Evolutionary conservation across 2,888 invertebrate species (phyloP).

Genomic region (Corbicula japonica): DNA sequence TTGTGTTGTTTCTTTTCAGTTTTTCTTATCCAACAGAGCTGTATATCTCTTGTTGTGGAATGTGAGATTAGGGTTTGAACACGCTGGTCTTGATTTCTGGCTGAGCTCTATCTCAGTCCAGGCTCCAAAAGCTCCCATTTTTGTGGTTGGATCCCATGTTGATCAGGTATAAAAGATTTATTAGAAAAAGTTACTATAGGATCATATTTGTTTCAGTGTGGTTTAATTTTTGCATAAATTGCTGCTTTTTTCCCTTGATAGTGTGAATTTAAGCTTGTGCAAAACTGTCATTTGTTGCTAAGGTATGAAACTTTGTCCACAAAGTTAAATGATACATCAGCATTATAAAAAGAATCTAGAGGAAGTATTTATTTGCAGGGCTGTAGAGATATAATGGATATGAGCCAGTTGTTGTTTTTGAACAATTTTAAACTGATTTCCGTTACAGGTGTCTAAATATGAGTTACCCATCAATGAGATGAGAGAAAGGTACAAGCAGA

Average conservation of each 20-base stretch:
- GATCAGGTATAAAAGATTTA: constrained; percentile 78
- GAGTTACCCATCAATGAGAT: constrained; percentile 81
- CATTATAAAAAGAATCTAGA: too few relatives aligned
- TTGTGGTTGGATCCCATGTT: constrained; percentile 85
- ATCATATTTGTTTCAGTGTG: too few relatives aligned
- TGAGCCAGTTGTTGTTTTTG: not conserved
- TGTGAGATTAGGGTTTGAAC: constrained; percentile 84
- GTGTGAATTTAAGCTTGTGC: too few relatives aligned
- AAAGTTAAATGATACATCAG: too few relatives aligned
- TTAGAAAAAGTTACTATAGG: not conserved
- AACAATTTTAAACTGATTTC: not conserved
- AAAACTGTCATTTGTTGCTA: too few relatives aligned
- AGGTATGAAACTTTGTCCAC: too few relatives aligned
- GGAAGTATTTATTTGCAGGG: too few relatives aligned
- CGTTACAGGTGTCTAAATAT: constrained; percentile 78
- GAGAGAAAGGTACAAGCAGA: constrained; percentile 79
- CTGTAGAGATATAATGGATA: too few relatives aligned
- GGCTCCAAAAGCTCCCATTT: constrained; percentile 85
- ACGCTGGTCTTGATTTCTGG: constrained; percentile 86
- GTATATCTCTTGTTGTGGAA: constrained; percentile 85
- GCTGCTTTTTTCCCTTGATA: too few relatives aligned
- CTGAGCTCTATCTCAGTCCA: constrained; percentile 85
- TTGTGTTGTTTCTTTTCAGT: constrained; percentile 69
- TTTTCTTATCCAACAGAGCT: constrained; percentile 85
- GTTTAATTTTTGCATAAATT: too few relatives aligned